Evolutionary conservation across 1,140 invertebrate genomes (phyloP).

Genomic region (Ceratitis capitata): DNA sequence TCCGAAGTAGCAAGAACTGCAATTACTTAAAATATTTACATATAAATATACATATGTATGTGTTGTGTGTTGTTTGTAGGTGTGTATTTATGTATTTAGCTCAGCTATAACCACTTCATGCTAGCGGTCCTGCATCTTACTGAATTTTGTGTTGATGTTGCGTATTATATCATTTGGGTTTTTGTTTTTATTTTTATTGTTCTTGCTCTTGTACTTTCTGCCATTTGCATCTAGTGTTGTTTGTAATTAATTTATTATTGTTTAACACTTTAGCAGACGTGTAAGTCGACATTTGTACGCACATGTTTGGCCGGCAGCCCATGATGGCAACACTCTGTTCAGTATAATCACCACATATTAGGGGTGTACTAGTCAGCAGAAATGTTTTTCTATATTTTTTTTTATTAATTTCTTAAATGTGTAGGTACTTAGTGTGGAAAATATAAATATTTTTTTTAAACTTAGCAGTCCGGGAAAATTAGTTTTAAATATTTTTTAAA

Average conservation of each 20-base stretch:
- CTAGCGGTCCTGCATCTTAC: not conserved
- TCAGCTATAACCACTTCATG: not conserved
- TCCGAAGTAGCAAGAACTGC: not conserved
- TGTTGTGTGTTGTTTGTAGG: conserved; percentile 11
- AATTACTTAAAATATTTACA: conserved; percentile 37
- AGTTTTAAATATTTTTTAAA: no score
- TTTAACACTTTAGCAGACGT: conserved; percentile 58
- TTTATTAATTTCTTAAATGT: no score
- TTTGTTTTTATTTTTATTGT: not conserved
- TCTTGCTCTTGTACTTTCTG: not conserved
- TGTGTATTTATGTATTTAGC: no score
- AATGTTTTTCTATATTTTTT: no score
- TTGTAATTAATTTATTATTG: conserved; percentile 66
- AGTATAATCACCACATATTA: no score
- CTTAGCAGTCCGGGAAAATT: no score
- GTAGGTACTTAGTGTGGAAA: no score
- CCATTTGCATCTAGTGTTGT: conserved; percentile 44
- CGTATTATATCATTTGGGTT: not conserved
- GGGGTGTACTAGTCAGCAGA: not conserved
- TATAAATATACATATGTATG: not conserved
- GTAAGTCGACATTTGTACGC: conserved; percentile 17
- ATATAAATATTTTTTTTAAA: no score
- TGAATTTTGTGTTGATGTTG: conserved; percentile 29
- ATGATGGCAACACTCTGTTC: not conserved
- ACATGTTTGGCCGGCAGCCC: conserved; percentile 10